Evolutionary conservation across 2,797 vertebrate species (phyloP).

Genomic region (Lutjanus argentimaculatus): DNA sequence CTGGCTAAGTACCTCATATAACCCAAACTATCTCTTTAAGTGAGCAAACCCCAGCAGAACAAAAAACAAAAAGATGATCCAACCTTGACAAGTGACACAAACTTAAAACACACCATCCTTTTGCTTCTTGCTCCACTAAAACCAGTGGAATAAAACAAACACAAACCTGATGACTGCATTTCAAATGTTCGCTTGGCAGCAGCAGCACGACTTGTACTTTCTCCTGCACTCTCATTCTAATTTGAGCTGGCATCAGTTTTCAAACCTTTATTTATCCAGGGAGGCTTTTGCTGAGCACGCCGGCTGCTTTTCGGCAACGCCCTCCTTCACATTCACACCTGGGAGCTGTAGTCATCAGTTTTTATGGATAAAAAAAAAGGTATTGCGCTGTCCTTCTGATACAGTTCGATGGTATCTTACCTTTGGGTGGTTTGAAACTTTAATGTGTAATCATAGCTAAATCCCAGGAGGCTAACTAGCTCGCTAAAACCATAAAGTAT

Average conservation of each 20-base stretch:
- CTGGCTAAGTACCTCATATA: too few relatives aligned
- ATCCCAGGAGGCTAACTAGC: slow-evolving; percentile 57
- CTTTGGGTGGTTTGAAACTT: slow-evolving; percentile 78
- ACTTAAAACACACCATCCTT: background rate
- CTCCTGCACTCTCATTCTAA: slow-evolving; percentile 44
- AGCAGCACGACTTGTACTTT: slow-evolving; percentile 30
- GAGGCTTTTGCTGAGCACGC: slow-evolving; percentile 61
- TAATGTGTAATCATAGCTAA: slow-evolving; percentile 74
- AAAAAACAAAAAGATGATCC: background rate
- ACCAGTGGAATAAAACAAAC: slow-evolving; percentile 19
- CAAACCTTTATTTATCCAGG: slow-evolving; percentile 67
- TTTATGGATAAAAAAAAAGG: slow-evolving; percentile 70
- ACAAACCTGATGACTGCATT: slow-evolving; percentile 10
- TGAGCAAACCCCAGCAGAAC: background rate
- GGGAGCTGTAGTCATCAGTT: slow-evolving; percentile 78
- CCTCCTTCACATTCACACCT: slow-evolving; percentile 61
- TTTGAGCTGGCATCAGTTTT: slow-evolving; percentile 68
- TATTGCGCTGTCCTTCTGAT: slow-evolving; percentile 64
- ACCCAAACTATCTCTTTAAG: background rate
- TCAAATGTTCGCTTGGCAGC: slow-evolving; percentile 25
- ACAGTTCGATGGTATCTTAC: slow-evolving; percentile 63
- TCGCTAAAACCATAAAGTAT: slow-evolving; percentile 69
- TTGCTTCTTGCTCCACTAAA: background rate
- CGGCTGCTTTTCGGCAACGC: slow-evolving; percentile 46
- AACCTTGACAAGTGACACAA: background rate